phyloP scores from a whole-genome alignment of 2,888 invertebrate species.

The Stegana nigrithorax region DNA sequence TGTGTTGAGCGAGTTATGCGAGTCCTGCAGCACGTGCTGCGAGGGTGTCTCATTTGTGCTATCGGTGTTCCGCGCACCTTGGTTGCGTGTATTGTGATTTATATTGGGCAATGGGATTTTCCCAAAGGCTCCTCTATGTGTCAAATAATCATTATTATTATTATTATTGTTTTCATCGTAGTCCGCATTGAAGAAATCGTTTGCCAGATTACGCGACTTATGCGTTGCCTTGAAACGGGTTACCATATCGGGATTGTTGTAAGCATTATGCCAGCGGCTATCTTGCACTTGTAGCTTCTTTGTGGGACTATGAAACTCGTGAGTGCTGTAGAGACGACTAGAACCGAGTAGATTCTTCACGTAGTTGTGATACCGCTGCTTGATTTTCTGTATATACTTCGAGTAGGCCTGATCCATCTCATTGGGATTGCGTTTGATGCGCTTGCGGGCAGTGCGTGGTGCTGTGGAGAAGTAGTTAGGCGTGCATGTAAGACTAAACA shows the following conservation, averaged over 20 bases:
- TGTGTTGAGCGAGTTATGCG: conserved; percentile 32
- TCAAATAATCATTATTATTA: conserved; percentile 28
- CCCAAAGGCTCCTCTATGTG: conserved; percentile 8
- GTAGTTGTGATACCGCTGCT: conserved; percentile 63
- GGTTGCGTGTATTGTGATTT: conserved; percentile 43
- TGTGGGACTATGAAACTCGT: conserved; percentile 29
- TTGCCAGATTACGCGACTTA: conserved; percentile 43
- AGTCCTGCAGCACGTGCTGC: neutral
- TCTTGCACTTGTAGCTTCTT: conserved; percentile 51
- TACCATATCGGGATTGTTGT: conserved; percentile 51
- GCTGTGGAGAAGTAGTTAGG: no score
- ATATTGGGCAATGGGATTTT: conserved; percentile 53
- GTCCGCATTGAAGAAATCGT: conserved; percentile 33
- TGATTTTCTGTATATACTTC: conserved; percentile 64
- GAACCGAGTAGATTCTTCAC: conserved; percentile 61
- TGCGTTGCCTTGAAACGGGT: conserved; percentile 48
- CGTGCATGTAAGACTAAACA: no score
- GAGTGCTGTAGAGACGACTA: conserved; percentile 38
- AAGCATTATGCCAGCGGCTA: conserved; percentile 52
- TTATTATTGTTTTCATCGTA: conserved; percentile 12
- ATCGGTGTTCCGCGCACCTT: conserved; percentile 21
- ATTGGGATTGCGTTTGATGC: conserved; percentile 41
- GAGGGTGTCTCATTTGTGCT: conserved; percentile 32
- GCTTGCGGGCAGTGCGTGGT: conserved; percentile 23
- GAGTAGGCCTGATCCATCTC: conserved; percentile 62